Percentiles rank a stretch among this genome's conserved stretches.
Conservation (phyloP, 2,888 invertebrate genomes). For the Prosapia bicincta region DNA sequence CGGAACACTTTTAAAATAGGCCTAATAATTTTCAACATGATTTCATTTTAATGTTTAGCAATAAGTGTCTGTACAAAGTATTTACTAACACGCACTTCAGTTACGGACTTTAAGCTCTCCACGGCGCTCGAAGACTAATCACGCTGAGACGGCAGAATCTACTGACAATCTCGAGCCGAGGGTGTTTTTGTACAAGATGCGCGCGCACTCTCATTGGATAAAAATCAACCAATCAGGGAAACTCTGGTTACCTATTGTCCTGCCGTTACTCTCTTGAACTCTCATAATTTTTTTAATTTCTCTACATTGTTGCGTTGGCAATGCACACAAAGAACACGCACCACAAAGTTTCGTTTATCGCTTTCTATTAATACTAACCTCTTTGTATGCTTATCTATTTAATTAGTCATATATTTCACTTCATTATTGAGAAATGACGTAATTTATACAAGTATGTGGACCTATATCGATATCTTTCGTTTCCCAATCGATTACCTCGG, state of each 20-base stretch:
- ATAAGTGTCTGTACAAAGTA: too few species aligned
- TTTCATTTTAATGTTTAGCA: too few species aligned
- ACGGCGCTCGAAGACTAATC: background rate
- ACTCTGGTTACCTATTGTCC: too few species aligned
- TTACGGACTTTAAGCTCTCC: background rate
- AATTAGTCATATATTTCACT: background rate
- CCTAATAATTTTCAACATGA: too few species aligned
- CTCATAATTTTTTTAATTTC: too few species aligned
- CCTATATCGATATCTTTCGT: background rate
- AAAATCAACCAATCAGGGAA: background rate
- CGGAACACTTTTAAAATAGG: background rate
- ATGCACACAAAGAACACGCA: too few species aligned
- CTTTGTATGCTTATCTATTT: background rate
- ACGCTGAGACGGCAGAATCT: background rate
- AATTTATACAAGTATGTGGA: background rate
- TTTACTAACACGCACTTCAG: background rate
- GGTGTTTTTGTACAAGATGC: background rate
- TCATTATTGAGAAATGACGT: background rate
- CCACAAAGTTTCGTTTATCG: too few species aligned
- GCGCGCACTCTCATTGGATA: background rate
- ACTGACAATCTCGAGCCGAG: background rate
- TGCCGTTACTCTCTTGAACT: background rate
- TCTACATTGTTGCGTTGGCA: too few species aligned
- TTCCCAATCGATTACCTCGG: background rate
- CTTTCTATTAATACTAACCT: background rate